Evolutionary conservation across 2,113 vertebrate species (phyloP), one percentile per base, ranked within the genome.

Genomic region (Tychaedon coryphoeus): DNA sequence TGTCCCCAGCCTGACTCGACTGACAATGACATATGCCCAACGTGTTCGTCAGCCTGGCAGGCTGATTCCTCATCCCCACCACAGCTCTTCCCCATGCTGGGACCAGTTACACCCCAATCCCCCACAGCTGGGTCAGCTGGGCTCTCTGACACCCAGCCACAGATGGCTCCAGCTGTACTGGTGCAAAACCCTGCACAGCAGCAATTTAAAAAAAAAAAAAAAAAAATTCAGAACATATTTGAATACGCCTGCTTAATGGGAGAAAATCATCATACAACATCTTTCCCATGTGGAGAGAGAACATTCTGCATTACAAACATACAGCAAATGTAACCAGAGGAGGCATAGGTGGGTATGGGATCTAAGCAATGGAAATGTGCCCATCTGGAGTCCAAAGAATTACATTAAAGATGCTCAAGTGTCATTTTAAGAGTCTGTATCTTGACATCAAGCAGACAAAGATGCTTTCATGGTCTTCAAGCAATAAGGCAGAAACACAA

Each of bases 391-490:
- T 92, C 94, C 95, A 95, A 92, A 92, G 93, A 95, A 93, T 96
- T 61, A 90, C 92, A 95, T 97, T 96, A 96, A 90, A 97, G 90
- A 95, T 86, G 69, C 78, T 96, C 85, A 74, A 88, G 75, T 88
- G 78, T 95, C 92, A 86, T 93, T 96, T 93, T 93, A 93, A 94
- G 90, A 94, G 56, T 53, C 90, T 90, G 56, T 40, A 78, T 77
- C 85, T 90, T 80, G 72, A 93, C 78, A 96, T 96, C 88, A 92
- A 95, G 93, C 82, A 95, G 74, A 82, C 92, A 80, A 96, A 93
- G 90, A 93, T 43, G 66, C 94, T 92, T 96, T 96, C 86, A 94
- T 96, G 93, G 90, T 86, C 43, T 97, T 96, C 95, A 95, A 96
- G 96, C 42, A 70, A 94, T 66, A 93, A 92, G 42, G 84, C 66